These are phyloP conservation scores for Enteromius viviparus DNA, from an alignment of 2,797 vertebrate genomes.

Conservation along the genomic window DNA sequence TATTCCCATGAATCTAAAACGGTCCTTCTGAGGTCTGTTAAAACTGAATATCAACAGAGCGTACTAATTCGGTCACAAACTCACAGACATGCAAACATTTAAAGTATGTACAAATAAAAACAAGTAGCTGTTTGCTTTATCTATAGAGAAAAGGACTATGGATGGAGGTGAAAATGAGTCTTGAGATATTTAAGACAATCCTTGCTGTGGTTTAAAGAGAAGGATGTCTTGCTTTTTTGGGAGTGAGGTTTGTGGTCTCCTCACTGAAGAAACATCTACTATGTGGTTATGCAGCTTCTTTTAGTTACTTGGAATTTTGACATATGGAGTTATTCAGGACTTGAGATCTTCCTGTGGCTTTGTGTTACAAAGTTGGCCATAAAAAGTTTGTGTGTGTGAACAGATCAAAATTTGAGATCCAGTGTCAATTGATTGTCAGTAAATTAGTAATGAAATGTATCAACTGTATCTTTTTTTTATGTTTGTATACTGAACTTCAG, in stretches of 20 bases:
- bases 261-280: slow-evolving; percentile 78
- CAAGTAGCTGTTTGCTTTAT: slow-evolving; percentile 9
- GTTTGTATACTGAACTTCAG: too few species aligned
- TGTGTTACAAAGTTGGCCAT: slow-evolving; percentile 62
- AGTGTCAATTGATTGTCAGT: background rate
- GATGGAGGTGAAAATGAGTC: slow-evolving; percentile 30
- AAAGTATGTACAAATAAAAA: slow-evolving; percentile 36
- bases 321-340: slow-evolving; percentile 73
- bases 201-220: slow-evolving; percentile 26
- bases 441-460: background rate
- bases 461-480: background rate
- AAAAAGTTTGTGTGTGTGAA: background rate
- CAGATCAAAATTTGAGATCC: background rate
- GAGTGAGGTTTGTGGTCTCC: slow-evolving; percentile 72
- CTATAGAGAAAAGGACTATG: background rate
- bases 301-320: slow-evolving; percentile 71
- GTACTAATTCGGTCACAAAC: slow-evolving; percentile 32
- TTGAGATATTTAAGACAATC: slow-evolving; percentile 35
- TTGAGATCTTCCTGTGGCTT: slow-evolving; percentile 69
- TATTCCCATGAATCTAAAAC: slow-evolving; percentile 67
- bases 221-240: slow-evolving; percentile 69
- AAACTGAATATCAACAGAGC: slow-evolving; percentile 66
- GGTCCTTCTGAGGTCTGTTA: slow-evolving; percentile 70
- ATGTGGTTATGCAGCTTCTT: slow-evolving; percentile 75
- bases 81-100: slow-evolving; percentile 33